These are phyloP conservation scores for Folsomia candida DNA, from an alignment of 2,888 invertebrate genomes.

Conservation along the genomic window DNA sequence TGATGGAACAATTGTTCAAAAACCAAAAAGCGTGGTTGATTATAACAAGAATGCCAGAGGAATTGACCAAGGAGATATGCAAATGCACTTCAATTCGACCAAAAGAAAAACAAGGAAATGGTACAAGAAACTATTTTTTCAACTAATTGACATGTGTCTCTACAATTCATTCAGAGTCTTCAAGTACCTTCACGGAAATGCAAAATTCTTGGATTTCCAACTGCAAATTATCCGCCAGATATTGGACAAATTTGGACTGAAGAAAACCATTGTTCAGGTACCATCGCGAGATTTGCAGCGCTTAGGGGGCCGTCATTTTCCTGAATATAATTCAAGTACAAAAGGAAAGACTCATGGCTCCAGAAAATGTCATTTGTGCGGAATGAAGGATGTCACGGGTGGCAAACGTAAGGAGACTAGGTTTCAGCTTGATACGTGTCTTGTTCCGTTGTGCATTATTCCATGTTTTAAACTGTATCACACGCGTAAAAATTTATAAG, in stretches of 20 bases:
- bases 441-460: background rate
- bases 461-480: background rate
- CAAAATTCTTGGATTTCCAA: background rate
- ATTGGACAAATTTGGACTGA: background rate
- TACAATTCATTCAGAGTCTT: constrained; percentile 20
- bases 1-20: background rate
- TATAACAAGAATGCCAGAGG: constrained; percentile 20
- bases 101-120: constrained; percentile 20
- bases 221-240: background rate
- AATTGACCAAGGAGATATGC: constrained; percentile 15
- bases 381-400: too few species aligned
- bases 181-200: background rate
- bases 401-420: background rate
- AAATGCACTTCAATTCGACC: background rate
- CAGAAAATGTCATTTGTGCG: too few species aligned
- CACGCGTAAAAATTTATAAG: too few species aligned
- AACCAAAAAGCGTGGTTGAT: background rate
- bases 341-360: too few species aligned
- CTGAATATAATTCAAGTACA: background rate
- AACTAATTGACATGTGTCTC: constrained; percentile 10
- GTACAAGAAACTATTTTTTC: constrained; percentile 20
- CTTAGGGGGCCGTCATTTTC: background rate
- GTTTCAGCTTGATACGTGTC: background rate
- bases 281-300: too few species aligned
- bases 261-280: too few species aligned